Evolutionary conservation across 2,113 vertebrate species (phyloP).

Genomic region (Neopipo cinnamomea): DNA sequence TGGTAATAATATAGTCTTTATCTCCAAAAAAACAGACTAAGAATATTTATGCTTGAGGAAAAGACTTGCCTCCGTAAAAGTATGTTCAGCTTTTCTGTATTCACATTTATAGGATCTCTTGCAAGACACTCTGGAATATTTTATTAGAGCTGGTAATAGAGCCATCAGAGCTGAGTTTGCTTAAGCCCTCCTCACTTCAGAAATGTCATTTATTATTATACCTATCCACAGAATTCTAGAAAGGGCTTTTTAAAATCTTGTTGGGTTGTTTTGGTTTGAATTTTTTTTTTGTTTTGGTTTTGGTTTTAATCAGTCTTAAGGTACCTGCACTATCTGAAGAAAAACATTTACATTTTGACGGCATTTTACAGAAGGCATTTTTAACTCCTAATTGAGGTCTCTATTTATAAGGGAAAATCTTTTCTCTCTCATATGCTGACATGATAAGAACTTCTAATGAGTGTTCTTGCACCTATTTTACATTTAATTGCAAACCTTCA

Average conservation of each 20-base stretch:
- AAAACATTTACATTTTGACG: not conserved
- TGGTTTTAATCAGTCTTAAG: not conserved
- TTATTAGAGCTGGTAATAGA: slow-evolving; percentile 21
- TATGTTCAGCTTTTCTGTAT: not conserved
- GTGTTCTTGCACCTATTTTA: not conserved
- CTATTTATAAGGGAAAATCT: not conserved
- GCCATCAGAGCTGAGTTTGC: not conserved
- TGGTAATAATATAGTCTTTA: slow-evolving; percentile 19
- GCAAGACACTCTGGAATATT: not conserved
- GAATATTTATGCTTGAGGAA: slow-evolving; percentile 46
- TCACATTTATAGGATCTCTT: not conserved
- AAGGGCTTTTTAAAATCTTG: not conserved
- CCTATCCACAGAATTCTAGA: not conserved
- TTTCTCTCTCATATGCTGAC: not conserved
- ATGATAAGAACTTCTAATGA: not conserved
- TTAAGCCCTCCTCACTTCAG: not conserved
- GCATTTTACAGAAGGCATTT: not conserved
- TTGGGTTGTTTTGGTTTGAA: not conserved
- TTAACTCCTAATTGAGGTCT: not conserved
- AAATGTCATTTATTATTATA: not conserved
- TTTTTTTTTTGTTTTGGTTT: not conserved
- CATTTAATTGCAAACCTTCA: not conserved
- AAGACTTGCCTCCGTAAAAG: slow-evolving; percentile 10
- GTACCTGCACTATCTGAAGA: not conserved
- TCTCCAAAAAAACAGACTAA: slow-evolving; percentile 14